phyloP scores from a whole-genome alignment of 2,113 vertebrate genomes.

The Charina bottae region DNA sequence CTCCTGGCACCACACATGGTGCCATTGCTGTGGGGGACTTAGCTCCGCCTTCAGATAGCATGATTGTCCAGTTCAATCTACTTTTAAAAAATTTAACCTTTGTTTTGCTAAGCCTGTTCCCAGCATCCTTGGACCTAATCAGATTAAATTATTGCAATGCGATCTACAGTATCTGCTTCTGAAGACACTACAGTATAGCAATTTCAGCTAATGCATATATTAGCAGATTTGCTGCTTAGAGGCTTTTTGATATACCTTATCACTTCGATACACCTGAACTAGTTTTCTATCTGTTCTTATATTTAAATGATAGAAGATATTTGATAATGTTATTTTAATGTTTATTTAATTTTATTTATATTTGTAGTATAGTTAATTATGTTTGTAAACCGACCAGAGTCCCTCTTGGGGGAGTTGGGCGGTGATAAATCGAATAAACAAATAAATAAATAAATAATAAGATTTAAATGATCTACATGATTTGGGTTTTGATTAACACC shows the following conservation, averaged over 20 bases:
- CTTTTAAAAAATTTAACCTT: neutral
- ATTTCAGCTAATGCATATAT: neutral
- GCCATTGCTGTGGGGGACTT: neutral
- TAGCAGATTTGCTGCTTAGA: neutral
- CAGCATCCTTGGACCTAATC: neutral
- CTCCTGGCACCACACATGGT: neutral
- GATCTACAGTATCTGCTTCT: neutral
- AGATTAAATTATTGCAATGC: neutral
- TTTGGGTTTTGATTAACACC: neutral
- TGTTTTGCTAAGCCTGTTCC: neutral
- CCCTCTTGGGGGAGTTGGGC: too few species aligned
- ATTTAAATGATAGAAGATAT: neutral
- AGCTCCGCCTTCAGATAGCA: neutral
- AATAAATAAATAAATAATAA: too few species aligned
- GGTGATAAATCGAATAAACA: too few species aligned
- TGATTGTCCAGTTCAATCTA: neutral
- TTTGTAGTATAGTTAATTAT: too few species aligned
- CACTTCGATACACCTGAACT: neutral
- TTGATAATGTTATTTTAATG: too few species aligned
- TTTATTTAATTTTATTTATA: too few species aligned
- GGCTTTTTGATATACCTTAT: neutral
- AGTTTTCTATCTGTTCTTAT: neutral
- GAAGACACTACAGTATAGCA: neutral
- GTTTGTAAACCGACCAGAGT: too few species aligned
- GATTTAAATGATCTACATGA: neutral